Evolutionary conservation across 2,888 invertebrate genomes (phyloP), one percentile per base, ranked within the genome.

Genomic region (Lissocephala sabroskyi): DNA sequence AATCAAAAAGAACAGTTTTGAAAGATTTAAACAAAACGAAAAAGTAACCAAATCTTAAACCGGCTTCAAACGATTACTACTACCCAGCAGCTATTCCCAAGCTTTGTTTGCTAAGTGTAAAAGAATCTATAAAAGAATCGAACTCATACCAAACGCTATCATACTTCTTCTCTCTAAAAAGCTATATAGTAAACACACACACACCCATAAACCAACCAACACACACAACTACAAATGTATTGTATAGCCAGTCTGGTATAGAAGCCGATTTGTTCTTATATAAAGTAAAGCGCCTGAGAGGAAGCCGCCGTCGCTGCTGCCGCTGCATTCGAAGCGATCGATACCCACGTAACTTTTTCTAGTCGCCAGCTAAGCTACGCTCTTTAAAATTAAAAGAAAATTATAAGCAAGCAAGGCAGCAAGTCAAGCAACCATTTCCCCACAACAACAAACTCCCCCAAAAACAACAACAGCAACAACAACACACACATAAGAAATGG

Each of bases 401-500:
- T n/a, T n/a, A n/a, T n/a, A n/a, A n/a, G n/a, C n/a, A n/a, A n/a
- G n/a, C n/a, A 54, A 28, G 39, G 28, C 62, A 56, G 61, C 57
- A 56, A 55, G 61, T 60, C 71, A n/a, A n/a, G n/a, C n/a, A n/a
- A n/a, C n/a, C n/a, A n/a, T 71, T 64, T 44, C 41, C 50, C 46
- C 51, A 65, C 52, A 56, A 51, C 59, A 50, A 41, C 29, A 5
- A 32, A 32, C 33, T 33, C n/a, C 32, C n/a, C 32, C n/a, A 45
- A 39, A 54, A 45, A 29, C 17, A 14, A 54, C 32, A 43, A 59
- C 46, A 10, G n/a, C 4, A 37, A 23, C 18, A 19, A 19, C 18
- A 55, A 60, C 45, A 49, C 37, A 56, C 32, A 61, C 47, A 59
- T 47, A 52, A 67, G n/a, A 76, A 62, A 89, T 89, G 89, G 89